Base-by-base conservation (phyloP, 2,113 vertebrate species). In the Charina bottae region DNA sequence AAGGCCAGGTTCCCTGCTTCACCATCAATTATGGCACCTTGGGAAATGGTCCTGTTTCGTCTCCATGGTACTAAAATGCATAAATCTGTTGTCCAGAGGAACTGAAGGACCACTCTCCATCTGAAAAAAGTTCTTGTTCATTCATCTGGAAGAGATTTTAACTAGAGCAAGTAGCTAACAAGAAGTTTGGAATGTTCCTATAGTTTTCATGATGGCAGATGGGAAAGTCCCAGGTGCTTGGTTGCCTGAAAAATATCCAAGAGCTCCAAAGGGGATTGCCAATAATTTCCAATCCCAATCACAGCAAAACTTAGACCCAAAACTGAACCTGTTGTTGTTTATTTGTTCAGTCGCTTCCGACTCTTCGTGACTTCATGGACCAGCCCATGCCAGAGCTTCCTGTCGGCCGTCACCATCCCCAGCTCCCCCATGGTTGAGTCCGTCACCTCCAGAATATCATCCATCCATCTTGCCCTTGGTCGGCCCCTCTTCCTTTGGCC, bases 21-120 rank as follows among this genome's bases (percentile, higher is more conserved):
- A 68, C 1, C 26, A 33, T 5, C 60, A 68, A 53, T n/a, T n/a
- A 49, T n/a, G 46, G 28, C 62, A n/a, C 11, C 62, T 68, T n/a
- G 28, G 62, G n/a, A 68, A 13, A 68, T 1, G 62, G 10, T 64
- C 26, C 26, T 3, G 3, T 28, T 28, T 64, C 28, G 13, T n/a
- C 12, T n/a, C 28, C 28, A 0, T n/a, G 28, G 4, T 54, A 23
- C 17, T 28, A 1, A 24, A 2, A 8, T 13, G 33, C 4, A 1
- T n/a, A 56, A 54, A 15, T 19, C 28, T 64, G 87, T 0, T 17
- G 17, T 62, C 42, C 46, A 23, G 54, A 54, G n/a, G 19, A 24
- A 26, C 8, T 12, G 42, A 37, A 55, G 17, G 19, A 13, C 5
- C 26, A 2, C 49, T 53, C 15, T 19, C 53, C 17, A 54, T 3